A percentile compares a stretch with the other conserved stretches of the same genome.
phyloP scores from a whole-genome alignment of 2,888 invertebrate species.

The Cacoxenus indagator region DNA sequence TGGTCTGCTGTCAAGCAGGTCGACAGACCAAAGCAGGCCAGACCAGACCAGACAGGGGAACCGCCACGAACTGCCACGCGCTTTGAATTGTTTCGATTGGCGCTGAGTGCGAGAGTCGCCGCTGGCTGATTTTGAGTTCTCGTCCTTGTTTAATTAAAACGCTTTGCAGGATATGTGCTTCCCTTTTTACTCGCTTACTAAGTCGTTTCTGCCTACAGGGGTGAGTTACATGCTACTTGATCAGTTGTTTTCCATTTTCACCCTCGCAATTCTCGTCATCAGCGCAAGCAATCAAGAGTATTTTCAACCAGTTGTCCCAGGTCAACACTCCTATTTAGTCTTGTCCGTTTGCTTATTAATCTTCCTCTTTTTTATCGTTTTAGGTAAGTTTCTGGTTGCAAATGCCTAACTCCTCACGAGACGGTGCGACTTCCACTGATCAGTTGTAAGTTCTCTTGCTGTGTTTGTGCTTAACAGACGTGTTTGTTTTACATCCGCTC shows the following conservation, averaged over 20 bases:
- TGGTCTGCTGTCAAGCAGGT: conserved; percentile 25
- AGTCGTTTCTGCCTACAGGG: background rate
- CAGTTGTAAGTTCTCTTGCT: too few relatives aligned
- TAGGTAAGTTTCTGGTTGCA: conserved; percentile 42
- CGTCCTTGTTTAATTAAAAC: conserved; percentile 50
- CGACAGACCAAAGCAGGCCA: conserved; percentile 1
- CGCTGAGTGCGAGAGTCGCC: background rate
- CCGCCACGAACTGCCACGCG: conserved; percentile 53
- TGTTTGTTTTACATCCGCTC: too few relatives aligned
- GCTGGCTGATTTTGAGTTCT: background rate
- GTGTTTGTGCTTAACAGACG: too few relatives aligned
- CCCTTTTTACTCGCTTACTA: background rate
- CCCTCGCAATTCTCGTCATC: background rate
- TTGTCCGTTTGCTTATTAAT: background rate
- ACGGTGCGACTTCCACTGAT: too few relatives aligned
- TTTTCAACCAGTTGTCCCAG: background rate
- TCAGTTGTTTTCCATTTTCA: background rate
- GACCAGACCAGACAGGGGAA: conserved; percentile 27
- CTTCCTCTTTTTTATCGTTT: conserved; percentile 33
- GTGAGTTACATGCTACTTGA: background rate
- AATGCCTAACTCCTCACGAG: too few relatives aligned
- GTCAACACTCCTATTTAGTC: background rate
- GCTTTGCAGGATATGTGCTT: conserved; percentile 61
- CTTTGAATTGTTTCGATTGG: conserved; percentile 52
- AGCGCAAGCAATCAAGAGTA: background rate